phyloP scores from a whole-genome alignment of 2,113 vertebrate genomes.

The Felis chaus region DNA sequence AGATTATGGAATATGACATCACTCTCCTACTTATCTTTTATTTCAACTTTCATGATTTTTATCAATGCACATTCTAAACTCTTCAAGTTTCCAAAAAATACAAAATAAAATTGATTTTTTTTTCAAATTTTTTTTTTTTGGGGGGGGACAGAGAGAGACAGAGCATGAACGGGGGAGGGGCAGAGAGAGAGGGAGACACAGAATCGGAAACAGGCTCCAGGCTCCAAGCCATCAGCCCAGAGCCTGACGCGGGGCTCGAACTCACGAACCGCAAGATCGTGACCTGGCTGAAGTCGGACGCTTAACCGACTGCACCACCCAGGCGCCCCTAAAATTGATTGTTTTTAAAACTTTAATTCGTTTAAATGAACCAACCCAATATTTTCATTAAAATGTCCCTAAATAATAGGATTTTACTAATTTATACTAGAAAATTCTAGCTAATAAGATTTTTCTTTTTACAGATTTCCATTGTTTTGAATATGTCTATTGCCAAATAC shows the following conservation, averaged over 20 bases:
- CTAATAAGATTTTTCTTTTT: not conserved
- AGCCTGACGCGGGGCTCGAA: too few species aligned
- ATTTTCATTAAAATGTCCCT: not conserved
- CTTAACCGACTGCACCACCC: too few species aligned
- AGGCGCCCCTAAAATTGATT: not conserved
- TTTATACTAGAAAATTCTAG: not conserved
- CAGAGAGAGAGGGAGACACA: too few species aligned
- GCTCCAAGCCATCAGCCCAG: too few species aligned
- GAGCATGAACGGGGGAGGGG: too few species aligned
- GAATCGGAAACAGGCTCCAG: too few species aligned
- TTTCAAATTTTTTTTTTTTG: too few species aligned
- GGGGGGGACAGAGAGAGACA: too few species aligned
- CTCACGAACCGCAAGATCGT: too few species aligned
- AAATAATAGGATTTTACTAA: not conserved
- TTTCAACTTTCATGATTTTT: not conserved
- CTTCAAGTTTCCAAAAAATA: not conserved
- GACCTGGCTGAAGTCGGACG: too few species aligned
- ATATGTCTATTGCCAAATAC: not conserved
- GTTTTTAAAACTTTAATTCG: not conserved
- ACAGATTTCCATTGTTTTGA: not conserved
- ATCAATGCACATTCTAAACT: not conserved
- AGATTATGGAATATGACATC: not conserved
- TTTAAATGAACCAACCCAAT: not conserved
- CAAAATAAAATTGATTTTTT: not conserved
- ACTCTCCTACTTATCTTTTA: not conserved